Evolutionary conservation across 2,888 invertebrate genomes (phyloP).

Genomic region (Drosophila neonasuta): DNA sequence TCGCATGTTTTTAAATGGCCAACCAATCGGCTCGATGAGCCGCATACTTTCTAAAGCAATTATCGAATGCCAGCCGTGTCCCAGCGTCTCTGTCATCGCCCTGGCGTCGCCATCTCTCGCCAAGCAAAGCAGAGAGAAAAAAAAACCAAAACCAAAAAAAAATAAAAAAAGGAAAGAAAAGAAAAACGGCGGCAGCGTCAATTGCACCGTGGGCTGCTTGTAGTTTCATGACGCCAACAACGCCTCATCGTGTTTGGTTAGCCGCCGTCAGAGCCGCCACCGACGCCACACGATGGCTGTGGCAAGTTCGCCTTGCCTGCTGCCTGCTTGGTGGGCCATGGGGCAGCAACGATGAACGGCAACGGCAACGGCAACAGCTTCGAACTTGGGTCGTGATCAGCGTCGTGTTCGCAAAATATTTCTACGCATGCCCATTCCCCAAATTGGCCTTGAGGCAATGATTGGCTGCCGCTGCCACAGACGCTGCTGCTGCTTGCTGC

Average conservation of each 20-base stretch:
- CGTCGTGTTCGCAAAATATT: slow-evolving; percentile 66
- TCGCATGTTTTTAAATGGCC: slow-evolving; percentile 59
- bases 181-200: slow-evolving; percentile 48
- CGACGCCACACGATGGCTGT: slow-evolving; percentile 65
- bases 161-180: not conserved
- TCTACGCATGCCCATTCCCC: slow-evolving; percentile 65
- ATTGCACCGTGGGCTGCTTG: slow-evolving; percentile 71
- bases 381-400: slow-evolving; percentile 53
- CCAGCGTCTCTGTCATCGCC: slow-evolving; percentile 59
- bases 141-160: not conserved
- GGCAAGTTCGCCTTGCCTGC: slow-evolving; percentile 15
- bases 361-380: not conserved
- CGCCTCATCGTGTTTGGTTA: slow-evolving; percentile 80
- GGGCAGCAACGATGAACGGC: slow-evolving; percentile 7
- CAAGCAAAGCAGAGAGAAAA: not conserved
- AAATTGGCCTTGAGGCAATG: slow-evolving; percentile 78
- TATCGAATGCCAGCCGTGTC: slow-evolving; percentile 75
- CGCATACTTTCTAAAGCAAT: slow-evolving; percentile 77
- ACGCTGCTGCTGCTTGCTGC: slow-evolving; percentile 2
- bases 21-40: slow-evolving; percentile 66
- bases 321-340: slow-evolving; percentile 23
- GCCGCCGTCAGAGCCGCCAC: slow-evolving; percentile 79
- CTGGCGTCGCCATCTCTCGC: slow-evolving; percentile 62
- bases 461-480: slow-evolving; percentile 64
- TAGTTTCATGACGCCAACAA: slow-evolving; percentile 80